Base-by-base conservation (phyloP, 1,140 invertebrate genomes). In the Aphis gossypii region DNA sequence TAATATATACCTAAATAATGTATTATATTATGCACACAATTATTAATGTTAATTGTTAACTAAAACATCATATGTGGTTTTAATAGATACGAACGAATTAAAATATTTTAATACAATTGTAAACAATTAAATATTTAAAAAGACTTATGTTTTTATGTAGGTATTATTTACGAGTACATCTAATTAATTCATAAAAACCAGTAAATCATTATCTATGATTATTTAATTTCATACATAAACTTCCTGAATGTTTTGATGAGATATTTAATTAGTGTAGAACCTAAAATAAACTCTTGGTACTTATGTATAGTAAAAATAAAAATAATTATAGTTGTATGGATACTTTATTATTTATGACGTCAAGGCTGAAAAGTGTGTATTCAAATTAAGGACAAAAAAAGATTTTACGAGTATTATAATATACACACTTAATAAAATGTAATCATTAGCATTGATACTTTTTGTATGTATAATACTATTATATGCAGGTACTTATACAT, bases 341-440 rank as follows among this genome's bases (percentile, higher is more conserved):
- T 88, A 23, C 51, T 48, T 51, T 54, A 89, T 89, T 54, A 88
- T 54, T 54, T 54, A 89, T 41, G 86, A 87, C 87, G 23, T 89
- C 87, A 54, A 89, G 48, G 87, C 21, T 54, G n/a, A 51, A 51
- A 51, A 86, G 46, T 30, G 44, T 46, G n/a, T n/a, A n/a, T 76
- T 76, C n/a, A 18, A 4, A 76, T 76, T 76, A 35, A 6, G 5
- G 4, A 76, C 14, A 35, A 76, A 76, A 76, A 76, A 76, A 18
- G 30, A 76, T 76, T 76, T 35, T 76, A 76, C 6, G n/a, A 51
- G 48, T 51, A 18, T 51, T 2, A 51, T 0, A 2, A 51, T 25
- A 60, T 30, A 68, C 4, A 68, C 60, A n/a, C 60, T 68, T 68
- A 68, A 60, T 68, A n/a, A 7, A 23, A 56, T 25, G 23, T 68